Evolutionary conservation across 2,797 vertebrate genomes (phyloP).

Genomic region (Cirrhinus mrigala): DNA sequence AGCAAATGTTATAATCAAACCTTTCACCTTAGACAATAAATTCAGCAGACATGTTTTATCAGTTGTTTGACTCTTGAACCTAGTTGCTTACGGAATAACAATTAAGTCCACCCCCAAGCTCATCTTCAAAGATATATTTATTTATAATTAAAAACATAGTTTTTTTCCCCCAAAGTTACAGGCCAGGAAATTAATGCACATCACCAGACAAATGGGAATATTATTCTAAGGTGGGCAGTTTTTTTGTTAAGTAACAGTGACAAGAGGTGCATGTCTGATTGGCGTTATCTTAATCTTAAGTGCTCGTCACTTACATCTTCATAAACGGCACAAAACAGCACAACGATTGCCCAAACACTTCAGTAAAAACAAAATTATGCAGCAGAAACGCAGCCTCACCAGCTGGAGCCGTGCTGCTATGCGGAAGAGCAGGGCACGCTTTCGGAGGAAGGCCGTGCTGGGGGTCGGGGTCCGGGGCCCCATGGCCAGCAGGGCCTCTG

Average conservation of each 20-base stretch:
- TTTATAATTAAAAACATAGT: not conserved
- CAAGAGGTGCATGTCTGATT: not conserved
- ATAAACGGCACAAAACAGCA: not conserved
- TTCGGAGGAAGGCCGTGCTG: slow-evolving; percentile 83
- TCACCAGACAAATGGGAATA: not conserved
- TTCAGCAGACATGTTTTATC: not conserved
- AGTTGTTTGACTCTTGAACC: not conserved
- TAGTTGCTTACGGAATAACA: not conserved
- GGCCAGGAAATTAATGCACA: not conserved
- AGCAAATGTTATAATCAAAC: not conserved
- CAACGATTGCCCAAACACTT: not conserved
- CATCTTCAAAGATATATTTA: not conserved
- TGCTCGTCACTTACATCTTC: not conserved
- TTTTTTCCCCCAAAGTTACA: not conserved
- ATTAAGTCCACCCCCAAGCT: not conserved
- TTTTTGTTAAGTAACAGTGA: not conserved
- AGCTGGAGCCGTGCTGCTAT: slow-evolving; percentile 95
- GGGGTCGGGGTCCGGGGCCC: slow-evolving; percentile 82
- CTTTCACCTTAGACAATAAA: not conserved
- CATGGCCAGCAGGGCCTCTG: slow-evolving; percentile 92
- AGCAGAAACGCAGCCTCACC: slow-evolving; percentile 74
- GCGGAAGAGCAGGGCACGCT: slow-evolving; percentile 92
- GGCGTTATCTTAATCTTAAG: not conserved
- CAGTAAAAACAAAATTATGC: not conserved
- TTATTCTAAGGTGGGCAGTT: not conserved